A percentile compares a stretch with the other conserved stretches of the same genome.
phyloP scores from a whole-genome alignment of 37 sponge, comb jelly and placozoan genomes.

The Eunapius fragilis region DNA sequence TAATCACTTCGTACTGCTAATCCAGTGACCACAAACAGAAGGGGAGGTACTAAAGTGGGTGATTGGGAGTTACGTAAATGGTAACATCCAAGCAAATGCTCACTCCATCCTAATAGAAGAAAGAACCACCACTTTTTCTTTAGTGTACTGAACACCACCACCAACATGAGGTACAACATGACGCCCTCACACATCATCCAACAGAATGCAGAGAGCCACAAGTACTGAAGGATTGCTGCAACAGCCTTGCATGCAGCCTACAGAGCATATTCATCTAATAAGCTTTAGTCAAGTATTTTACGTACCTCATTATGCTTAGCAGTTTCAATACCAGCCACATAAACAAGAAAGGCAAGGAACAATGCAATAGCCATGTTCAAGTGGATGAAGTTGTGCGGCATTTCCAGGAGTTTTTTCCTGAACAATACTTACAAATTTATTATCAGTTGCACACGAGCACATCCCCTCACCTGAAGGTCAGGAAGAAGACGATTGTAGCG shows the following conservation, averaged over 20 bases:
- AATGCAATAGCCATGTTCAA: slow-evolving; percentile 34
- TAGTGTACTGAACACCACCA: slow-evolving; percentile 50
- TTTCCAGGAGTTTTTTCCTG: slow-evolving; percentile 12
- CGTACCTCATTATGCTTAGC: background rate
- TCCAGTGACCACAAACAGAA: slow-evolving; percentile 37
- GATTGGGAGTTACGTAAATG: too few relatives aligned
- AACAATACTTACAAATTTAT: background rate
- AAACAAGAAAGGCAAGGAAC: slow-evolving; percentile 21
- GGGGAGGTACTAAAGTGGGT: slow-evolving; percentile 14
- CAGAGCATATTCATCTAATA: too few relatives aligned
- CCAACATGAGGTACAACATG: slow-evolving; percentile 69
- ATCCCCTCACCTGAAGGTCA: slow-evolving; percentile 33
- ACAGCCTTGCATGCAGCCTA: slow-evolving; percentile 24
- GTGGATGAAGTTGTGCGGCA: slow-evolving; percentile 23
- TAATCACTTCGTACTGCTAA: slow-evolving; percentile 21
- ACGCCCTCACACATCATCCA: slow-evolving; percentile 75
- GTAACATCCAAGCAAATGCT: background rate
- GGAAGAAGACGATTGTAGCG: slow-evolving; percentile 53
- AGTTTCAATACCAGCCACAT: slow-evolving; percentile 28
- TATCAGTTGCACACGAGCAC: background rate
- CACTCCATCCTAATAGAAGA: slow-evolving; percentile 49
- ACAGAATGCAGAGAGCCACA: slow-evolving; percentile 57
- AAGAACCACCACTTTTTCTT: slow-evolving; percentile 58
- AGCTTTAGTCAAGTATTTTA: too few relatives aligned
- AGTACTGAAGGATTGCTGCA: slow-evolving; percentile 52